A percentile compares a stretch with the other conserved stretches of the same genome.
Conservation (phyloP, 2,113 vertebrate species). For the Octodon degus region DNA sequence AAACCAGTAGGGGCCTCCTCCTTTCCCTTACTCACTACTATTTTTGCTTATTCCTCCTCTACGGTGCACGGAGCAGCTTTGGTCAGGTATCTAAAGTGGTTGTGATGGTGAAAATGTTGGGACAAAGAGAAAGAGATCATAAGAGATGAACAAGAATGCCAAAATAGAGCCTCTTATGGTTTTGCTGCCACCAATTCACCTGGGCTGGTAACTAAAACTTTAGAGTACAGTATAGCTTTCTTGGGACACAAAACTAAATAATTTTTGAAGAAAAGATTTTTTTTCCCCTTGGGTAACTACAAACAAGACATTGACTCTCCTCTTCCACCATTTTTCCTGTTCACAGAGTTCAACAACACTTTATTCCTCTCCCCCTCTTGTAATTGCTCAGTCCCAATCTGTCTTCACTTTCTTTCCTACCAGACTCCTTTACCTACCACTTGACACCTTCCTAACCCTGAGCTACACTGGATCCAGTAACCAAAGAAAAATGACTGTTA, state of each 20-base stretch:
- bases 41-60: background rate
- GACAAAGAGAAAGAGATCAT: background rate
- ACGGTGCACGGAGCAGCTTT: background rate
- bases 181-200: background rate
- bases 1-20: background rate
- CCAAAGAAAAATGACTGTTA: background rate
- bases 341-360: background rate
- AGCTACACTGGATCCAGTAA: background rate
- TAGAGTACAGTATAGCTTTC: background rate
- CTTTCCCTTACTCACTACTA: background rate
- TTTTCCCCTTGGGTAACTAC: conserved; percentile 10
- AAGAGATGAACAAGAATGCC: background rate
- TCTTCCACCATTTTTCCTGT: background rate
- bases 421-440: background rate
- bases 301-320: background rate
- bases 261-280: background rate
- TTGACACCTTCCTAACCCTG: background rate
- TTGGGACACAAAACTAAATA: background rate
- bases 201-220: background rate
- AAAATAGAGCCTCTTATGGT: background rate
- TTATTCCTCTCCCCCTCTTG: background rate
- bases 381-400: background rate
- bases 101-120: background rate
- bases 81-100: background rate
- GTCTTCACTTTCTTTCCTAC: background rate